Percentiles rank a stretch among this genome's conserved stretches.
phyloP scores from a whole-genome alignment of 2,113 vertebrate species.

The Callopanchax toddi region DNA sequence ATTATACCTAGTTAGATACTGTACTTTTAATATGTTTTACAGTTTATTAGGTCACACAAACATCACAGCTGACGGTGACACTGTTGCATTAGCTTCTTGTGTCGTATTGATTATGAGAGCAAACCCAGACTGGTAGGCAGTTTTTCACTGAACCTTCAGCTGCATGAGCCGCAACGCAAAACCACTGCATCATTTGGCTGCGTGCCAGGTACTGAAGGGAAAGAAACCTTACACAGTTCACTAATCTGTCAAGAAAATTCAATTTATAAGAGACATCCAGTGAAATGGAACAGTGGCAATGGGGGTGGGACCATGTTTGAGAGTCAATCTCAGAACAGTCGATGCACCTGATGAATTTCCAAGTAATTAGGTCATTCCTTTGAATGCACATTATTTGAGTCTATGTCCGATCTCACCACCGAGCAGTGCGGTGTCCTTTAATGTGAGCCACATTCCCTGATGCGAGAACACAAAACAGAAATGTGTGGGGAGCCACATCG shows the following conservation, averaged over 20 bases:
- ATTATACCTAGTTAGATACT: too few species aligned
- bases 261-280: constrained; percentile 35
- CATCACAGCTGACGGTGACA: too few species aligned
- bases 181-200: constrained; percentile 10
- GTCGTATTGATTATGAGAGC: constrained; percentile 15
- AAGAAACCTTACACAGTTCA: constrained; percentile 34
- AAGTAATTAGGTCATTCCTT: too few species aligned
- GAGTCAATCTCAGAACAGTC: background rate
- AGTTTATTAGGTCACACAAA: too few species aligned
- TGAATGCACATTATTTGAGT: too few species aligned
- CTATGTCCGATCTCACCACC: constrained; percentile 34
- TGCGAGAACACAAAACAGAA: constrained; percentile 66
- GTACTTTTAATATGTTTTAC: too few species aligned
- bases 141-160: constrained; percentile 18
- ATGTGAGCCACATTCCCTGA: constrained; percentile 76
- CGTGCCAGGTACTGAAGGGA: constrained; percentile 25
- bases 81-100: constrained; percentile 5
- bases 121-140: constrained; percentile 2
- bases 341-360: too few species aligned
- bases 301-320: constrained; percentile 15
- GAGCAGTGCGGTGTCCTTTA: constrained; percentile 50
- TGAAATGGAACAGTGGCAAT: constrained; percentile 30
- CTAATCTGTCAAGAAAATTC: constrained; percentile 54
- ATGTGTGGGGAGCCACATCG: constrained; percentile 63
- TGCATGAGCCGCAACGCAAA: constrained; percentile 39